Conservation (phyloP, 1,140 invertebrate species). For the Drosophila elegans region DNA sequence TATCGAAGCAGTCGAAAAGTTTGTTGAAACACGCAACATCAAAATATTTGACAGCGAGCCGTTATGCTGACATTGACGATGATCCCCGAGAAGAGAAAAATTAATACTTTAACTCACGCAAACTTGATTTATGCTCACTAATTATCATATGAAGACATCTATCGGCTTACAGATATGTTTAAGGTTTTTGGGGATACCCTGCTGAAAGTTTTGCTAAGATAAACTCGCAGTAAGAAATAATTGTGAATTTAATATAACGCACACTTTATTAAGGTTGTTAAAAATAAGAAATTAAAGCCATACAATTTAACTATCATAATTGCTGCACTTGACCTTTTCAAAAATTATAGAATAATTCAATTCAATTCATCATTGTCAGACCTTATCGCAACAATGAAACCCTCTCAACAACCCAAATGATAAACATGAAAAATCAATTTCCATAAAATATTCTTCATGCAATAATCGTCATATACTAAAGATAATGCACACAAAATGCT, state of each 20-base stretch:
- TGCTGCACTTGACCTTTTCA: not conserved
- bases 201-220: not conserved
- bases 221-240: too few relatives aligned
- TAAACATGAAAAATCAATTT: conserved; percentile 42
- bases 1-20: conserved; percentile 22
- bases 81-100: conserved; percentile 27
- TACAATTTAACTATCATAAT: too few relatives aligned
- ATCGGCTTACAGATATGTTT: not conserved
- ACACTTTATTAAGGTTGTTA: too few relatives aligned
- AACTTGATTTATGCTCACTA: conserved; percentile 44
- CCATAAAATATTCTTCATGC: conserved; percentile 25
- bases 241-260: too few relatives aligned
- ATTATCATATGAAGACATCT: conserved; percentile 36
- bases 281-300: too few relatives aligned
- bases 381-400: conserved; percentile 16
- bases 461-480: conserved; percentile 37
- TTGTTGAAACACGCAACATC: conserved; percentile 39
- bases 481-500: conserved; percentile 37
- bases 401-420: not conserved
- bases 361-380: not conserved
- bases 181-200: not conserved
- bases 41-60: conserved; percentile 44
- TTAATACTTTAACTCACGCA: conserved; percentile 36
- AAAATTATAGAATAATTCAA: not conserved
- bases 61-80: conserved; percentile 40